phyloP scores from a whole-genome alignment of 2,888 invertebrate genomes.

The Zygaena filipendulae region DNA sequence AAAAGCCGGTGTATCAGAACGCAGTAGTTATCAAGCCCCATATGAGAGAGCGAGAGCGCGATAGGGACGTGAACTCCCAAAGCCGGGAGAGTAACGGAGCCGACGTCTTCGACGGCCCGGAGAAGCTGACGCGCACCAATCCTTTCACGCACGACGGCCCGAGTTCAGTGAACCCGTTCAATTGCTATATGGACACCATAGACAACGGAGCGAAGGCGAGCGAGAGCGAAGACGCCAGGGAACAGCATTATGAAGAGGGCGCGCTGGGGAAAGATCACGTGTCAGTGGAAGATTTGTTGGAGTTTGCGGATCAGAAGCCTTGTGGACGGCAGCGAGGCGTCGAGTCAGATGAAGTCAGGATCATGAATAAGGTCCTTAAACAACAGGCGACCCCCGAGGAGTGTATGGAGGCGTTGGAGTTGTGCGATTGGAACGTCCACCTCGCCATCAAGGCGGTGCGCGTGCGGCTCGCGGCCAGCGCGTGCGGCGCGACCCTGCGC shows the following conservation, averaged over 20 bases:
- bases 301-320: slow-evolving; percentile 87
- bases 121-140: slow-evolving; percentile 27
- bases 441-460: slow-evolving; percentile 86
- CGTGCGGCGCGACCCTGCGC: slow-evolving; percentile 24
- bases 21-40: slow-evolving; percentile 20
- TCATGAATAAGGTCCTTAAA: slow-evolving; percentile 90
- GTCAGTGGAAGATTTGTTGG: slow-evolving; percentile 90
- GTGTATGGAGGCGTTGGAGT: slow-evolving; percentile 83
- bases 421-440: slow-evolving; percentile 90
- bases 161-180: slow-evolving; percentile 30
- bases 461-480: slow-evolving; percentile 42
- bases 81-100: slow-evolving; percentile 18
- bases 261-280: slow-evolving; percentile 75
- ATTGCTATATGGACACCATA: slow-evolving; percentile 17
- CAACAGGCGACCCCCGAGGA: slow-evolving; percentile 78
- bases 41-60: no score
- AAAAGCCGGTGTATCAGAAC: slow-evolving; percentile 38
- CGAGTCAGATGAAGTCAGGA: slow-evolving; percentile 91
- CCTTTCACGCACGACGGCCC: slow-evolving; percentile 27
- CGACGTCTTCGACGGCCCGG: slow-evolving; percentile 30
- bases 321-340: slow-evolving; percentile 84
- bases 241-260: slow-evolving; percentile 28
- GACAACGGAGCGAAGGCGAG: slow-evolving; percentile 6
- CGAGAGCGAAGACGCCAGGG: slow-evolving; percentile 14
- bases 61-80: slow-evolving; percentile 4